These are phyloP conservation scores for Siderastrea radians DNA, from an alignment of 92 coral and sea anemone species.

Conservation along the genomic window DNA sequence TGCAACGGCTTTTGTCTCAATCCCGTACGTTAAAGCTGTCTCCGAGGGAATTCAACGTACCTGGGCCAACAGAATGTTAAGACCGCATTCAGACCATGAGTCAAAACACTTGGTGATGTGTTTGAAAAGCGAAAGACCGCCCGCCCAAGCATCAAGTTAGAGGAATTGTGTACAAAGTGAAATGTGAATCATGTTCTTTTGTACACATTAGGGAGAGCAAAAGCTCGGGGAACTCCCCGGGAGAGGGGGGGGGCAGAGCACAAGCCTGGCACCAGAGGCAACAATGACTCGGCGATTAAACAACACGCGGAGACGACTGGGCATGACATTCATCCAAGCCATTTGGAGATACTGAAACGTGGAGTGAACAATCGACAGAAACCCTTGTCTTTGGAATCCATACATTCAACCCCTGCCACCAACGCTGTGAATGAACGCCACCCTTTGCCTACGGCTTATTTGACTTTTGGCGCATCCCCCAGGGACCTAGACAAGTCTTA, in stretches of 20 bases:
- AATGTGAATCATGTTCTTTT: constrained; percentile 23
- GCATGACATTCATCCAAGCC: too few relatives aligned
- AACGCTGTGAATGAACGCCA: too few relatives aligned
- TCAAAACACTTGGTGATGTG: constrained; percentile 27
- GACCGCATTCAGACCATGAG: constrained; percentile 23
- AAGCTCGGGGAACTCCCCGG: constrained; percentile 27
- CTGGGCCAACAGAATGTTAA: constrained; percentile 24
- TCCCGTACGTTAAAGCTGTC: neutral
- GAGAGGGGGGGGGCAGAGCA: constrained; percentile 23
- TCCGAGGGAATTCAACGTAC: too few relatives aligned
- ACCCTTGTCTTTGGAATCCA: neutral
- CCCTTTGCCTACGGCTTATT: neutral
- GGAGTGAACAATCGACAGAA: neutral
- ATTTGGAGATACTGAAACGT: too few relatives aligned
- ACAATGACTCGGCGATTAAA: constrained; percentile 13
- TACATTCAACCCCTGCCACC: neutral
- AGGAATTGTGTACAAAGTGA: constrained; percentile 46
- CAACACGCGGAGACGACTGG: too few relatives aligned
- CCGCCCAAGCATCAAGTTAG: constrained; percentile 24
- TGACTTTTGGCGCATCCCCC: too few relatives aligned
- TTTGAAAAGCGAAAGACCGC: constrained; percentile 40
- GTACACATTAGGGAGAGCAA: constrained; percentile 40
- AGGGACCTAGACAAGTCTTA: too few relatives aligned
- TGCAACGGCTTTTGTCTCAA: neutral
- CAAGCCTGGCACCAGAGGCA: constrained; percentile 41